Evolutionary conservation across 1,140 invertebrate species (phyloP).

Genomic region (Cydia splendana): DNA sequence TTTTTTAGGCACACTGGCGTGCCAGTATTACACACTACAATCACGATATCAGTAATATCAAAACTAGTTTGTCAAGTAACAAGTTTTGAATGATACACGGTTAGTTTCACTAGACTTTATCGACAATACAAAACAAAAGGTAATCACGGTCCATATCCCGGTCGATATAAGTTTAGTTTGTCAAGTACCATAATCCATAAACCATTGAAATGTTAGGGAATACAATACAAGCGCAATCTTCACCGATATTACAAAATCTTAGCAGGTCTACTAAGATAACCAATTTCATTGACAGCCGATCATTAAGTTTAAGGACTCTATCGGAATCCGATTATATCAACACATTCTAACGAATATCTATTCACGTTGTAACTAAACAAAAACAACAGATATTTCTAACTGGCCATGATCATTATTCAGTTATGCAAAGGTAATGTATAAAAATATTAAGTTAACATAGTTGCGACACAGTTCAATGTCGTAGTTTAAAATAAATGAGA

Average conservation of each 20-base stretch:
- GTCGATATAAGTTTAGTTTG: no score
- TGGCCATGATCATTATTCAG: slow-evolving; percentile 52
- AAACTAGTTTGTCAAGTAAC: no score
- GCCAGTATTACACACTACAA: neutral
- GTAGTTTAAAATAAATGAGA: slow-evolving; percentile 37
- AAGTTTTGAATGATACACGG: no score
- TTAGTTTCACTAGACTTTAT: no score
- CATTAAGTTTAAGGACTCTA: slow-evolving; percentile 5
- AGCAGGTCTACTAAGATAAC: neutral
- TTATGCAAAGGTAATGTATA: slow-evolving; percentile 47
- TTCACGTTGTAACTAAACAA: slow-evolving; percentile 28
- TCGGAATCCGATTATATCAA: neutral
- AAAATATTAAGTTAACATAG: slow-evolving; percentile 40
- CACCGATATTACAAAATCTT: neutral
- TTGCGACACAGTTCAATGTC: slow-evolving; percentile 42
- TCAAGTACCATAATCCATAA: no score
- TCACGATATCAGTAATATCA: no score
- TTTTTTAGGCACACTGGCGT: neutral
- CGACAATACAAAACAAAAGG: no score
- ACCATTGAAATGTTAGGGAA: neutral
- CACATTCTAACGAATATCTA: neutral
- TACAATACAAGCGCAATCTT: neutral
- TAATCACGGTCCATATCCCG: no score
- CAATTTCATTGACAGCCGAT: neutral
- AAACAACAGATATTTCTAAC: slow-evolving; percentile 42